Evolutionary conservation across 1,140 invertebrate species (phyloP).

Genomic region (Daktulosphaira vitifoliae): DNA sequence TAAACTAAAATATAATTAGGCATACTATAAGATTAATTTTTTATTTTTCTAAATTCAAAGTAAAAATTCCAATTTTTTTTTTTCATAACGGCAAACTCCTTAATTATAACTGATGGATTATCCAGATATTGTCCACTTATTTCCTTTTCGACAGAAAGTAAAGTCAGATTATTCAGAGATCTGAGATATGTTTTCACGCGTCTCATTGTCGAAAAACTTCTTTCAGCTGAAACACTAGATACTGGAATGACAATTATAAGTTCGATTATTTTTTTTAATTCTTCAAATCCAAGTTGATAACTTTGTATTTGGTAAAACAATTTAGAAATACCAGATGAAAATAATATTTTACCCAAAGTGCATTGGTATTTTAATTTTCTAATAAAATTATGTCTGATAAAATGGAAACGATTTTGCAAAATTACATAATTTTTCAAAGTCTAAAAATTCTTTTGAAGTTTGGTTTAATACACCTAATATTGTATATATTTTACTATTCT

Average conservation of each 20-base stretch:
- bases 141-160: too few species aligned
- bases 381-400: constrained; percentile 11
- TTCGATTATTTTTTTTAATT: constrained; percentile 2
- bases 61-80: too few species aligned
- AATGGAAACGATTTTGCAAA: constrained; percentile 2
- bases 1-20: too few species aligned
- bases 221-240: constrained; percentile 7
- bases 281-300: constrained; percentile 6
- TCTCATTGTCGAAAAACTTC: not conserved
- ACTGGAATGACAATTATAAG: not conserved
- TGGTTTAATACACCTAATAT: not conserved
- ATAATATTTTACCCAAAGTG: not conserved
- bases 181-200: not conserved
- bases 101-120: too few species aligned
- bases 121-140: too few species aligned
- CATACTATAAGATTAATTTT: too few species aligned
- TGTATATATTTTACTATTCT: not conserved
- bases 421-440: not conserved
- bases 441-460: not conserved
- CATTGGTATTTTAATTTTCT: constrained; percentile 1
- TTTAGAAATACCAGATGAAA: not conserved
- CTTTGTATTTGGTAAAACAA: constrained; percentile 7
- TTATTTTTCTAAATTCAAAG: too few species aligned
- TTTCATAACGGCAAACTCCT: too few species aligned
- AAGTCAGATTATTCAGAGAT: too few species aligned